Conservation (phyloP, 2,113 vertebrate genomes). For the Acrocephalus kingi region DNA sequence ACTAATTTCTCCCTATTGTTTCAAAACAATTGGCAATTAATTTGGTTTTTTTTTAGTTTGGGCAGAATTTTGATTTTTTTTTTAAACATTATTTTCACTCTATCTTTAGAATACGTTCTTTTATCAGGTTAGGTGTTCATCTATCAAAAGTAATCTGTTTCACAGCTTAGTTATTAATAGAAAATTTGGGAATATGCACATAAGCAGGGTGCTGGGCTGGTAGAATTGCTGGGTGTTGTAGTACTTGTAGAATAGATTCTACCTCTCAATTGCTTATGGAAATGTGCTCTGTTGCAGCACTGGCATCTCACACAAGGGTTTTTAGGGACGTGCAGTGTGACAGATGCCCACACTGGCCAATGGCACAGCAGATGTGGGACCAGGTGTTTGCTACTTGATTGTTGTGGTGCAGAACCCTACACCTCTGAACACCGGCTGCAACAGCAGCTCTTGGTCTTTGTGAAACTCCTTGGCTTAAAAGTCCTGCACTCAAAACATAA, state of each 20-base stretch:
- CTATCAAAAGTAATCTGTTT: background rate
- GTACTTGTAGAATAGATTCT: background rate
- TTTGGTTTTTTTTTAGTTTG: background rate
- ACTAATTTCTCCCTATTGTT: constrained; percentile 23
- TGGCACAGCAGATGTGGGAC: accelerated
- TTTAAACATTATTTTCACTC: background rate
- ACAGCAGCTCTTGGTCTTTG: background rate
- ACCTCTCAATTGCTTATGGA: background rate
- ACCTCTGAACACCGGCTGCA: background rate
- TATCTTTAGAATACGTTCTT: background rate
- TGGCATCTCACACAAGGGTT: background rate
- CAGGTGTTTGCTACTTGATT: background rate
- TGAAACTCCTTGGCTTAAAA: background rate
- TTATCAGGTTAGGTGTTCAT: background rate
- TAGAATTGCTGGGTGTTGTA: background rate
- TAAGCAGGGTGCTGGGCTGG: background rate
- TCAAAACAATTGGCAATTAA: background rate
- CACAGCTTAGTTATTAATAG: background rate
- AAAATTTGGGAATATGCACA: background rate
- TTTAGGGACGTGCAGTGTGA: background rate
- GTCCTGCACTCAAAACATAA: background rate
- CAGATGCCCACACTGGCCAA: background rate
- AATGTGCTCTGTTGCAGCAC: background rate
- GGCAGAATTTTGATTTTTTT: background rate
- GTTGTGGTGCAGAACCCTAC: accelerated